Conservation (phyloP, 2,797 vertebrate species). For the Tapera naevia region DNA sequence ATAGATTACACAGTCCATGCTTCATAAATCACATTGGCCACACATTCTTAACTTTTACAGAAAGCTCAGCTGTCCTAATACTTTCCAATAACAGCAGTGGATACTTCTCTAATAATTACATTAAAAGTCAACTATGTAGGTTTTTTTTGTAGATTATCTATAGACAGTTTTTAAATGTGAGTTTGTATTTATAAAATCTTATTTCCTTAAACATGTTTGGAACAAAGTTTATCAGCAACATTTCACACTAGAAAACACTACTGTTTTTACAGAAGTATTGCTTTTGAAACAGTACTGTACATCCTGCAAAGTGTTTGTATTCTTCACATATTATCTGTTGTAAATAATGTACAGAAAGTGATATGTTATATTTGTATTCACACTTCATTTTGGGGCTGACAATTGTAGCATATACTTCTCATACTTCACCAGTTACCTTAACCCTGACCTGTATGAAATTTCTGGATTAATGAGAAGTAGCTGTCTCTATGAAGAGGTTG, state of each 20-base stretch:
- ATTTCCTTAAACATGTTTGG: background rate
- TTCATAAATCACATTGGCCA: slow-evolving; percentile 53
- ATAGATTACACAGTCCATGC: slow-evolving; percentile 6
- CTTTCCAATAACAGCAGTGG: background rate
- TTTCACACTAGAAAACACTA: background rate
- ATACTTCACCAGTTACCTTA: slow-evolving; percentile 44
- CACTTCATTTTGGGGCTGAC: slow-evolving; percentile 38
- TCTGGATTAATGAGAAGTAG: slow-evolving; percentile 49
- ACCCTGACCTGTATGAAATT: slow-evolving; percentile 42
- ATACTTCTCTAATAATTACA: background rate
- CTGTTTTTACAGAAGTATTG: background rate
- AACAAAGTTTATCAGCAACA: background rate
- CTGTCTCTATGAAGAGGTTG: slow-evolving; percentile 13
- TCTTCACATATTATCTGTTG: background rate
- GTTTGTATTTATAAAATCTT: background rate
- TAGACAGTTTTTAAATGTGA: background rate
- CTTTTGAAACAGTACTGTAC: background rate
- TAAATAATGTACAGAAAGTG: background rate
- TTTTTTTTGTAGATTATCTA: slow-evolving; percentile 11
- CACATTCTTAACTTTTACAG: slow-evolving; percentile 27
- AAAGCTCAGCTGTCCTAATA: background rate
- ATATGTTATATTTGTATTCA: slow-evolving; percentile 54
- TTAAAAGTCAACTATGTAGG: background rate
- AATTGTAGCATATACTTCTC: slow-evolving; percentile 22
- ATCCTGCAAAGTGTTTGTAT: background rate